Base-by-base conservation (phyloP, 2,888 invertebrate species). In the Mythimna pallens region DNA sequence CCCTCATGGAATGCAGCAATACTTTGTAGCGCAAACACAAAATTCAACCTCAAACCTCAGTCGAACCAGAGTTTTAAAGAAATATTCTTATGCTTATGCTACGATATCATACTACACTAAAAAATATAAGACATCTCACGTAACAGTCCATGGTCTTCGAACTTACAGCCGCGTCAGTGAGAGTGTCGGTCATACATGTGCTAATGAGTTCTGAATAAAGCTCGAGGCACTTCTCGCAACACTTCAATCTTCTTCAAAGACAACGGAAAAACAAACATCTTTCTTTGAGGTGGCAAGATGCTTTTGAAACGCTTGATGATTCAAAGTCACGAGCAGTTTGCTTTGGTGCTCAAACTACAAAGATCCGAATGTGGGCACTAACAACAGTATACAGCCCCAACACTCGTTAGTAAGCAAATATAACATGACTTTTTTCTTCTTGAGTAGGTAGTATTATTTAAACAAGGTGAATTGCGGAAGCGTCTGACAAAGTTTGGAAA, bases 191-290 rank as follows among this genome's bases (percentile, higher is more conserved):
- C 66, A 36, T 20, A n/a, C 25, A 14, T 54, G 20, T 47, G 54
- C 36, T 30, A 40, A 40, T 47, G 54, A 74, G 54, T 25, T 66
- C 25, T 61, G 36, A 30, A 30, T 55, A 22, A 47, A 55, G 30
- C 36, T 17, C 17, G 22, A 14, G 55, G 47, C 54, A 62, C 17
- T 68, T 20, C 14, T 17, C n/a, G 8, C 22, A 22, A 74, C 47
- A 66, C 66, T 34, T 30, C 22, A 50, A 22, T 22, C 12, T 55
- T 61, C 50, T 40, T 75, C 76, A 75, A 75, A 75, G 40, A 62
- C 61, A 50, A 62, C 47, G 40, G 22, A 50, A 55, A 58, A 63
- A 63, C 52, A 75, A 67, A 57, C 61, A 40, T 34, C 17, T 57
- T 50, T 43, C 34, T 75, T 75, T 68, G 55, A 47, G 25, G 47